Conservation (phyloP, 1,140 invertebrate genomes). For the Samia ricini region DNA sequence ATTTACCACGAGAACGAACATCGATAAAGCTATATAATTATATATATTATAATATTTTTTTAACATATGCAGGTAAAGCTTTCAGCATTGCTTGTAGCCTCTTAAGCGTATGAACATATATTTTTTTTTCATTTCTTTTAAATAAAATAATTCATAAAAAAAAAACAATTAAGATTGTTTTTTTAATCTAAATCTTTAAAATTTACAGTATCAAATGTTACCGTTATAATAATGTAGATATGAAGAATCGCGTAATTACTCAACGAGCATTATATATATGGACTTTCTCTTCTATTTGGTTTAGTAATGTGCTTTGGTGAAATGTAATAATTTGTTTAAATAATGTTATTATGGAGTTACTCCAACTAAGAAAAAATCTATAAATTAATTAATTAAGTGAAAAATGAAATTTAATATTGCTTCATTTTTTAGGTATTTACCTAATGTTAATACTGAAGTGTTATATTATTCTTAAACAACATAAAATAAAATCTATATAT, state of each 20-base stretch:
- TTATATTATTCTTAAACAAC: neutral
- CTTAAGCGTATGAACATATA: neutral
- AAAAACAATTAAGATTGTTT: too few species aligned
- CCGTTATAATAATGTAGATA: too few species aligned
- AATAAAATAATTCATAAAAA: neutral
- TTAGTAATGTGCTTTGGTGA: neutral
- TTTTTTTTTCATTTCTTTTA: neutral
- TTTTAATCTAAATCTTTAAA: neutral
- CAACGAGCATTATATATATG: neutral
- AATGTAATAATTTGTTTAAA: neutral
- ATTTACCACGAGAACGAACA: too few species aligned
- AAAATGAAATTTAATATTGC: too few species aligned
- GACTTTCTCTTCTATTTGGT: neutral
- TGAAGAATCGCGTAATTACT: too few species aligned
- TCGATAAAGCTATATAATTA: neutral
- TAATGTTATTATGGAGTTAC: too few species aligned
- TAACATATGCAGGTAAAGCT: conserved; percentile 1
- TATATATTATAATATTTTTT: neutral
- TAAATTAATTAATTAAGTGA: too few species aligned
- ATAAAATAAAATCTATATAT: conserved; percentile 7
- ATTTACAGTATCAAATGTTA: neutral
- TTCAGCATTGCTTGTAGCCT: conserved; percentile 6
- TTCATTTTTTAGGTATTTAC: too few species aligned
- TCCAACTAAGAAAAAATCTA: neutral
- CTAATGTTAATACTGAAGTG: conserved; percentile 9